Evolutionary conservation across 1,140 invertebrate species (phyloP).

Genomic region (Tetramorium alpestre): DNA sequence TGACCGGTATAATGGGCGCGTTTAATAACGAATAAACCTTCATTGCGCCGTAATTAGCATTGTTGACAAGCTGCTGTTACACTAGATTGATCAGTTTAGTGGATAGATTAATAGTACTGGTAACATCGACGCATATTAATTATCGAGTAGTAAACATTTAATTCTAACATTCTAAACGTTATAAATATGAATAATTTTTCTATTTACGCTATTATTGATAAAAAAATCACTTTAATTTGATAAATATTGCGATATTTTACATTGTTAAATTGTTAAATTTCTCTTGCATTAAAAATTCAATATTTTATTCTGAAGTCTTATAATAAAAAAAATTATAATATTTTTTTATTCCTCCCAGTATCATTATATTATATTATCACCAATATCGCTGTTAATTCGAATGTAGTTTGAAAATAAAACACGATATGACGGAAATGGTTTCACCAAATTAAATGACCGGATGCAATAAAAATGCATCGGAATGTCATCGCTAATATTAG

Average conservation of each 20-base stretch:
- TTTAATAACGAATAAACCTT: constrained; percentile 54
- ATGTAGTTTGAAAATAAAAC: background rate
- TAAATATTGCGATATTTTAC: background rate
- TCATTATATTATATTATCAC: background rate
- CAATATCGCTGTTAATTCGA: background rate
- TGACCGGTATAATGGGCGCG: constrained; percentile 26
- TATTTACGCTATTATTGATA: background rate
- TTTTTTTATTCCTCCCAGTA: too few relatives aligned
- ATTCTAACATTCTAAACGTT: too few relatives aligned
- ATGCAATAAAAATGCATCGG: constrained; percentile 53
- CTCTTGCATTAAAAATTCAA: background rate
- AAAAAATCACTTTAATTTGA: background rate
- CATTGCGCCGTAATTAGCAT: constrained; percentile 31
- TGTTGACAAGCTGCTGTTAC: background rate
- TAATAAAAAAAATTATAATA: background rate
- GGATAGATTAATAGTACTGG: background rate
- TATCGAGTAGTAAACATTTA: background rate
- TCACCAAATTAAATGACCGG: constrained; percentile 5
- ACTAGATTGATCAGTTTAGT: constrained; percentile 26
- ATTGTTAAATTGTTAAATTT: background rate
- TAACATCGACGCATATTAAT: constrained; percentile 26
- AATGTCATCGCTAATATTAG: constrained; percentile 55
- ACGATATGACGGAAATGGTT: background rate
- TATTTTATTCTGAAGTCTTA: background rate
- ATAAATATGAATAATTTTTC: background rate